Base-by-base conservation (phyloP, 2,113 vertebrate species). In the Oceanites oceanicus region DNA sequence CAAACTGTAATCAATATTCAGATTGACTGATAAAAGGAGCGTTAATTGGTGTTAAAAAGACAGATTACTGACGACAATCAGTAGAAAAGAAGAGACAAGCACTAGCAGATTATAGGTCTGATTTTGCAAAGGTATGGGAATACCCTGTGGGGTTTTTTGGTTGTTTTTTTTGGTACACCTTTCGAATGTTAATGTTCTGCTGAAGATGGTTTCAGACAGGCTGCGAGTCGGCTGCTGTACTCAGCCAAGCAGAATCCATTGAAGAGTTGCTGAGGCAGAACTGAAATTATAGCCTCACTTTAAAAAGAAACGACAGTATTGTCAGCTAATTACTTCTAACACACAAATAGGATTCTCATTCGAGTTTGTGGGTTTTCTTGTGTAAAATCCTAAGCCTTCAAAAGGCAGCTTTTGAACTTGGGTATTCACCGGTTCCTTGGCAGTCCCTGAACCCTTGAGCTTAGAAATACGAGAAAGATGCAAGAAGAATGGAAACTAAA, bases 251-350 rank as follows among this genome's bases (percentile, higher is more conserved):
- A 97, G 95, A 91, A 97, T 80, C 83, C 80, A 79, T 56, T 63
- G 95, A 96, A 96, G 88, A 91, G 78, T 82, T 95, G 91, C 94
- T 94, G 94, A 97, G 92, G 93, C 98, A 98, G 96, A 97, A 96
- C 95, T 87, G 96, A 96, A 98, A 95, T 97, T 95, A 89, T 88
- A 97, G 95, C 68, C 93, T 90, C 10, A 36, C 52, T 92, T 96
- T 36, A 90, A 67, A 94, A 95, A 94, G 95, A 79, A 56, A 49
- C 0, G 1, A 77, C 81, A 49, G 29, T 71, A 73, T 42, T 87
- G 86, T 90, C 80, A 77, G 80, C 47, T 94, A 96, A 92, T 44
- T 95, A 68, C 36, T 93, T 95, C 49, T 94, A 81, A 34, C 58
- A 61, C 42, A 70, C 55, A 90, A 91, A 85, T 52, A 78, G 15